phyloP scores from a whole-genome alignment of 2,888 invertebrate species.

The Drosophila rellima region DNA sequence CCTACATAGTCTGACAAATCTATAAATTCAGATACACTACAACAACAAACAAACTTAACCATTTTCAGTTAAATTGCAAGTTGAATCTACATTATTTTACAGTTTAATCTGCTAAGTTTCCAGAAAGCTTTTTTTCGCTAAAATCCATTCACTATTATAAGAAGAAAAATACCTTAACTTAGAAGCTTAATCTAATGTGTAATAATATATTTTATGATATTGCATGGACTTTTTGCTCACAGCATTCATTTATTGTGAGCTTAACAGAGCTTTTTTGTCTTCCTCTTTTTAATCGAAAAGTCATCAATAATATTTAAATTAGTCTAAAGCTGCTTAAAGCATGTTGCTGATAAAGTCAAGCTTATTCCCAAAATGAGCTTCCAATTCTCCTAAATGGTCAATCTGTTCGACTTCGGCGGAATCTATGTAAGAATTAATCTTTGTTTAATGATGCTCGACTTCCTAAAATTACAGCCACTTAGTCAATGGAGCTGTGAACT shows the following conservation, averaged over 20 bases:
- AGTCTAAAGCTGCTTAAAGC: constrained; percentile 15
- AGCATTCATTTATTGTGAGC: neutral
- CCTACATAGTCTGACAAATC: neutral
- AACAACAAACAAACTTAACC: no score
- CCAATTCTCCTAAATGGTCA: constrained; percentile 13
- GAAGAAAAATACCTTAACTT: no score
- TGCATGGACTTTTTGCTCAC: no score
- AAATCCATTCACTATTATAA: no score
- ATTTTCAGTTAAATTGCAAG: neutral
- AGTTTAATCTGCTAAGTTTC: no score
- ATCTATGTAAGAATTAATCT: constrained; percentile 28
- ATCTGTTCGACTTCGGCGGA: constrained; percentile 24
- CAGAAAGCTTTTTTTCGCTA: no score
- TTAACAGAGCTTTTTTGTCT: neutral
- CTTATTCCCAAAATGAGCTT: neutral
- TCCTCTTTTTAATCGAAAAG: neutral
- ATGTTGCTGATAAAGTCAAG: constrained; percentile 3
- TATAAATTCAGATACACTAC: neutral
- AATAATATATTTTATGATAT: no score
- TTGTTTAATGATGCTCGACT: constrained; percentile 32
- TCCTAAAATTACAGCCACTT: constrained; percentile 34
- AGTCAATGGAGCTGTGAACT: constrained; percentile 16
- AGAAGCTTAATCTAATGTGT: no score
- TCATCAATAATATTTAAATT: neutral
- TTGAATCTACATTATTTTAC: no score